These are phyloP conservation scores for Drosophila kanapiae DNA, from an alignment of 1,140 invertebrate species.

Conservation along the genomic window DNA sequence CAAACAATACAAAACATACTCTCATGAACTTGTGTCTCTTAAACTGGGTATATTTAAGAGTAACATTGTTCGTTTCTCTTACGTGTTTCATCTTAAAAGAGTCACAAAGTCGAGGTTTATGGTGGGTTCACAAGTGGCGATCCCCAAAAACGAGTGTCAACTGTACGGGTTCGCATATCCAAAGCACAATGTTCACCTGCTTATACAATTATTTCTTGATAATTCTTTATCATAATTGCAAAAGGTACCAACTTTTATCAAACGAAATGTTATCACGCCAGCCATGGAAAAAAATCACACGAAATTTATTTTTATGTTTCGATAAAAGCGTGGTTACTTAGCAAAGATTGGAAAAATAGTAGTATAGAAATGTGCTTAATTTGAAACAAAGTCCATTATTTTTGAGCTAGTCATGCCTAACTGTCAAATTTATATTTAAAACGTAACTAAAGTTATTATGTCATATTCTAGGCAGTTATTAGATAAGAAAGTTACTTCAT, in stretches of 20 bases:
- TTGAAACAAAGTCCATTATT: not conserved
- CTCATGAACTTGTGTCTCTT: constrained; percentile 20
- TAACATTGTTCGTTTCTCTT: constrained; percentile 18
- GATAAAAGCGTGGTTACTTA: constrained; percentile 35
- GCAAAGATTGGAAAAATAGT: not conserved
- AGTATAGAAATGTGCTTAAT: not conserved
- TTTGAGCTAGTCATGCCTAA: constrained; percentile 3
- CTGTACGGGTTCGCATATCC: constrained; percentile 5
- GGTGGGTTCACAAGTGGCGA: constrained; percentile 3
- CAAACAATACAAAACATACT: constrained; percentile 21
- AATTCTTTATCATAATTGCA: constrained; percentile 51
- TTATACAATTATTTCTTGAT: constrained; percentile 50
- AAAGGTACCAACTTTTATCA: constrained; percentile 26
- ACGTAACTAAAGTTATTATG: not conserved
- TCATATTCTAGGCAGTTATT: not conserved
- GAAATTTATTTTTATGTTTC: constrained; percentile 51
- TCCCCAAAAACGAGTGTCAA: constrained; percentile 5
- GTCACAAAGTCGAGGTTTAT: constrained; percentile 10
- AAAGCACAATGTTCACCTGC: constrained; percentile 35
- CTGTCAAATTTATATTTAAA: not conserved
- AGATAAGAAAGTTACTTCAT: not conserved
- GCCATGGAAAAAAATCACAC: constrained; percentile 27
- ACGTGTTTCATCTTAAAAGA: not conserved
- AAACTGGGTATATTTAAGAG: constrained; percentile 32
- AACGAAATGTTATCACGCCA: constrained; percentile 38